Base-by-base conservation (phyloP, 1,140 invertebrate species). In the Lepidurus apus region DNA sequence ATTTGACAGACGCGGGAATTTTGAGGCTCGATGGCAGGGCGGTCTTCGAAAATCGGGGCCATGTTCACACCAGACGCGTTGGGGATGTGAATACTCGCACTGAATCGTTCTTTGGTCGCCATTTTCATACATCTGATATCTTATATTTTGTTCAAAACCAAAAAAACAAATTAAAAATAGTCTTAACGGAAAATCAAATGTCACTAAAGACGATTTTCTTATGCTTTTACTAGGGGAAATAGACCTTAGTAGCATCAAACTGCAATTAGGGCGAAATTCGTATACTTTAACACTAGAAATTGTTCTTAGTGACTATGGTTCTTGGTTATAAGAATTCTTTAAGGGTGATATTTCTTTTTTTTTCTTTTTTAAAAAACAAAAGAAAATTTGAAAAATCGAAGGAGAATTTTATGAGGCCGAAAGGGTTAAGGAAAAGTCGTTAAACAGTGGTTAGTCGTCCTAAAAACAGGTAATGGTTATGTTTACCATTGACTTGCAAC, bases 81-180 rank as follows among this genome's bases (percentile, higher is more conserved):
- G 9, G 79, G 76, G 26, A 76, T 78, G 53, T 73, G n/a, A 45
- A 80, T 74, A 17, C 65, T 76, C 7, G 79, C 79, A 11, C 65
- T 73, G 74, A 80, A 80, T 13, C 73, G 53, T 43, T 80, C 79
- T 8, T 77, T 47, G 7, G 79, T 78, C 5, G 79, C 5, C 79
- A 80, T 80, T 78, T 77, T 80, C 79, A 80, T 73, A 47, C 79
- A 80, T 9, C 75, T 42, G 17, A 80, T 80, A 44, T 80, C 79
- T 80, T n/a, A n/a, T n/a, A n/a, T n/a, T n/a, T 45, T 7, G 21
- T 74, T 42, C 42, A 26, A n/a, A 78, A 78, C 17, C 17, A 1
- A 47, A 11, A 47, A 47, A 47, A 47, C 17, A 47, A 47, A 9
- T 47, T 11, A 47, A 47, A 10, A 47, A 17, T 3, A 3, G 10